Evolutionary conservation across 2,113 vertebrate genomes (phyloP).

Genomic region (Silurus glanis): DNA sequence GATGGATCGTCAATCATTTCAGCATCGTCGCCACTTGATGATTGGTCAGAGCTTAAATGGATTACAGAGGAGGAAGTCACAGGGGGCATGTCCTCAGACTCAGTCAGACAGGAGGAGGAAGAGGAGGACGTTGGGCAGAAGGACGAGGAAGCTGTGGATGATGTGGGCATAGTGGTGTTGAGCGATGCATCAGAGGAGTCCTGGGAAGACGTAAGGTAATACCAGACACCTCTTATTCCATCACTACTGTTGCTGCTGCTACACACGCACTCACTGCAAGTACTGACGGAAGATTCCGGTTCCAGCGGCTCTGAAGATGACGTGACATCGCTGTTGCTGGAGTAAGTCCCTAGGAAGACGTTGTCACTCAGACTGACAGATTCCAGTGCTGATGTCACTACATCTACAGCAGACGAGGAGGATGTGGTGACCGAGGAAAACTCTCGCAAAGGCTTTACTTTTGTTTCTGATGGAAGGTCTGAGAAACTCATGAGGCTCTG

Average conservation of each 20-base stretch:
- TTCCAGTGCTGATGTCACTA: conserved; percentile 32
- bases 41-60: conserved; percentile 35
- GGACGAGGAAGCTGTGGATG: conserved; percentile 2
- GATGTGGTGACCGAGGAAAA: background rate
- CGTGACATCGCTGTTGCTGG: background rate
- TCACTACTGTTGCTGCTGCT: conserved; percentile 41
- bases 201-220: conserved; percentile 50
- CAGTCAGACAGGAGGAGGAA: conserved; percentile 9
- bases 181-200: conserved; percentile 35
- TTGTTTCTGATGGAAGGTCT: background rate
- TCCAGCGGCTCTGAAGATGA: conserved; percentile 8
- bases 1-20: background rate
- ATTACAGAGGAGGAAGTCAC: conserved; percentile 26
- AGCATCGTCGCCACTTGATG: conserved; percentile 5
- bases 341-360: conserved; percentile 46
- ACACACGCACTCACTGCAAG: conserved; percentile 1
- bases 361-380: conserved; percentile 52
- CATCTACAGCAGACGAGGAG: conserved; percentile 40
- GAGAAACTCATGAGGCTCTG: background rate
- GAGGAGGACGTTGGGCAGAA: background rate
- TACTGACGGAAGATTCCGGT: background rate
- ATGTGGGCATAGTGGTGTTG: conserved; percentile 42
- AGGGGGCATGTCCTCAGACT: conserved; percentile 5
- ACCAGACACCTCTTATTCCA: conserved; percentile 56
- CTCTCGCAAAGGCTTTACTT: background rate